phyloP scores from a whole-genome alignment of 1,140 invertebrate genomes.

The Gryllus bimaculatus region DNA sequence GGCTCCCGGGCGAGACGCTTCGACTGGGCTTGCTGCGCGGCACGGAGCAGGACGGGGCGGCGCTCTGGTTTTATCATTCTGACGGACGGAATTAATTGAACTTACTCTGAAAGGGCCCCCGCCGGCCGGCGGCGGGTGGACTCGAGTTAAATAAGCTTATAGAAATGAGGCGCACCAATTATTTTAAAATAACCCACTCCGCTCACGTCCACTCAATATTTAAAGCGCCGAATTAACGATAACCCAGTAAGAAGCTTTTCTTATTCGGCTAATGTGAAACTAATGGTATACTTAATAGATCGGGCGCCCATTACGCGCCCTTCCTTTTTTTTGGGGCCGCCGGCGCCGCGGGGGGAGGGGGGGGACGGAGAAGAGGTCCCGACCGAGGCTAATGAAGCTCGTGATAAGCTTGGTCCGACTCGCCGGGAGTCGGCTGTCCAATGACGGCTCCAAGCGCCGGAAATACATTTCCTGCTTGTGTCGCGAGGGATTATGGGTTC shows the following conservation, averaged over 20 bases:
- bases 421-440: too few relatives aligned
- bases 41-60: too few relatives aligned
- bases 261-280: not conserved
- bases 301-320: not conserved
- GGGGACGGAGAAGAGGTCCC: not conserved
- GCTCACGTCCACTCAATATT: not conserved
- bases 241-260: slow-evolving; percentile 4
- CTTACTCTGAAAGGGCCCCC: too few relatives aligned
- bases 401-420: not conserved
- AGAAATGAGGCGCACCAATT: not conserved
- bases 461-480: too few relatives aligned
- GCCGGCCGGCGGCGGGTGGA: not conserved
- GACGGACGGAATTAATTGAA: not conserved
- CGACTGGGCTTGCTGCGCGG: too few relatives aligned
- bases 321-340: not conserved
- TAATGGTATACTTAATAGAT: slow-evolving; percentile 6
- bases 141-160: slow-evolving; percentile 1
- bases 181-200: not conserved
- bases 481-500: too few relatives aligned
- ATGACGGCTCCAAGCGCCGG: too few relatives aligned
- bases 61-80: not conserved
- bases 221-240: not conserved
- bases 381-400: not conserved
- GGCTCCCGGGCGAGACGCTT: too few relatives aligned
- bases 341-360: too few relatives aligned